Evolutionary conservation across 2,797 vertebrate species (phyloP).

Genomic region (Anabas testudineus): DNA sequence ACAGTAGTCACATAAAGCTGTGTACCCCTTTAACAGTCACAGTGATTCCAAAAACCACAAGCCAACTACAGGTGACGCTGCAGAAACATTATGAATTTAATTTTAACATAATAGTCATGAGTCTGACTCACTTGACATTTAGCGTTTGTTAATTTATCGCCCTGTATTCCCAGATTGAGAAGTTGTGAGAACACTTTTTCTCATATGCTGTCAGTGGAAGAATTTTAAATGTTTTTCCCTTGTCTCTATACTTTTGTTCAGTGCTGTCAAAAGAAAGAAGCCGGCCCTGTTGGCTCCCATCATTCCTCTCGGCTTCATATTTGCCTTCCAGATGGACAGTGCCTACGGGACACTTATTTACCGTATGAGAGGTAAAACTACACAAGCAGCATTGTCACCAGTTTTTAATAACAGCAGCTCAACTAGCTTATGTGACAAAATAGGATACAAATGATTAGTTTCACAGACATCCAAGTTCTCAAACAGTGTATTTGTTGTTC

Average conservation of each 20-base stretch:
- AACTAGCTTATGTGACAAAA: too few species aligned
- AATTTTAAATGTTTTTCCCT: neutral
- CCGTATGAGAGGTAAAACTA: constrained; percentile 87
- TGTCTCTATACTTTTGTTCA: constrained; percentile 50
- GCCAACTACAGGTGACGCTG: neutral
- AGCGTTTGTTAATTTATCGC: neutral
- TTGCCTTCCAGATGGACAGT: constrained; percentile 89
- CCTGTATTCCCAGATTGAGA: neutral
- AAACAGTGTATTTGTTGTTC: constrained; percentile 18
- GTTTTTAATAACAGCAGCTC: neutral
- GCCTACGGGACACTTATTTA: constrained; percentile 89
- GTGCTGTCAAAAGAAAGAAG: constrained; percentile 87
- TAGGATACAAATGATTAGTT: too few species aligned
- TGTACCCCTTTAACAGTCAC: neutral
- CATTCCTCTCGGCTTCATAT: constrained; percentile 88
- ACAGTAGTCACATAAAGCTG: neutral
- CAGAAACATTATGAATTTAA: neutral
- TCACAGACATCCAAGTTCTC: too few species aligned
- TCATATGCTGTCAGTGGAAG: neutral
- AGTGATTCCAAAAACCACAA: neutral
- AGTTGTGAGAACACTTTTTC: neutral
- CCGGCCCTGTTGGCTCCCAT: constrained; percentile 84
- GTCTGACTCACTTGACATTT: neutral
- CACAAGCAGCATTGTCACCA: neutral
- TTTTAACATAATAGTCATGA: neutral